Base-by-base conservation (phyloP, 1,140 invertebrate species). In the Diorhabda elongata region DNA sequence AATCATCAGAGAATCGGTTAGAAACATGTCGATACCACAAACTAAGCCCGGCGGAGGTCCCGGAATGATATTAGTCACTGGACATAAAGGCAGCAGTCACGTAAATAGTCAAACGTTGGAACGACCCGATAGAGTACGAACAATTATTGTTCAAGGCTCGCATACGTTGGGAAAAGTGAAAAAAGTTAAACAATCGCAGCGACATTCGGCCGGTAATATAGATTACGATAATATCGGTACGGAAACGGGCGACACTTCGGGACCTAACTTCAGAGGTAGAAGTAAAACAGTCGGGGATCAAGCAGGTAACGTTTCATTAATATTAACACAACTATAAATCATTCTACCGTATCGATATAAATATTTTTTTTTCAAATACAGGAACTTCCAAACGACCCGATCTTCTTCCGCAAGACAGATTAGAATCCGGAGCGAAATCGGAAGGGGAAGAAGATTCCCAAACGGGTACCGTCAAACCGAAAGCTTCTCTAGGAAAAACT, bases 1-100 rank as follows among this genome's bases (percentile, higher is more conserved):
- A 83, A 98, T 97, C 58, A 98, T 98, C 70, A 87, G 96, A 67
- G 96, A 98, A 82, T 95, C 93, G 67, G 95, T 97, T 7, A 87
- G 94, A 72, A 96, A 96, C 77, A 97, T 96, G 94, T 95, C 91
- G 76, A 92, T 97, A 83, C 94, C 95, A 69, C 88, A 89, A 69
- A 91, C 89, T 45, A 91, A 91, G 74, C 90, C 88, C 56, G 83
- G 83, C 52, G 72, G 80, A 63, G 81, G 83, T 57, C 71, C 80
- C 9, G 74, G 76, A 62, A 80, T 81, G n/a, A 63, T 81, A 5
- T 67, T 81, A 5, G 78, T 79, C 3, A 80, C 78, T 3, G 81
- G 79, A 5, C 66, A 83, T 78, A 67, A 87, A 83, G 74, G 82
- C 79, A 71, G 70, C 44, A 71, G 70, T 56, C 59, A 71, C 26